A percentile compares a stretch with the other conserved stretches of the same genome.
These are phyloP conservation scores for Hippolais icterina DNA, from an alignment of 2,113 vertebrate genomes.

Conservation along the genomic window DNA sequence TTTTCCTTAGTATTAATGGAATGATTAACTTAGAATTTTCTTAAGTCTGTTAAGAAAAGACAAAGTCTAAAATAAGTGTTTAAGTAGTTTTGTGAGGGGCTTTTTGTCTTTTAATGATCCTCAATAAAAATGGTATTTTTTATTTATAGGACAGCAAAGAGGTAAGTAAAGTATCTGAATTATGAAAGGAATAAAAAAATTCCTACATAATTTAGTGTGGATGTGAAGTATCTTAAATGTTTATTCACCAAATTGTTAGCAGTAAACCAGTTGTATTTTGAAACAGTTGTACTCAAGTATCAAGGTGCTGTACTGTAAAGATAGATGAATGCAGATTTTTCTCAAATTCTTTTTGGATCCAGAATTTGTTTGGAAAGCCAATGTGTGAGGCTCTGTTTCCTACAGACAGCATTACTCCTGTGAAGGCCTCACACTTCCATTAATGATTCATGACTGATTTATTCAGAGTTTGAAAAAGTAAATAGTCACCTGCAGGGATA, in stretches of 20 bases:
- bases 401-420: background rate
- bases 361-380: background rate
- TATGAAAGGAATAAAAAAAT: slow-evolving; percentile 25
- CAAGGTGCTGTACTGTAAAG: background rate
- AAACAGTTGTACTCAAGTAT: background rate
- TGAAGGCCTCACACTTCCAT: background rate
- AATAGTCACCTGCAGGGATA: background rate
- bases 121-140: slow-evolving; percentile 21
- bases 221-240: background rate
- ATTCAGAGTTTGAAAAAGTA: background rate
- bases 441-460: background rate
- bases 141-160: slow-evolving; percentile 71
- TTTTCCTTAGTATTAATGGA: background rate
- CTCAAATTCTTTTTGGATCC: background rate
- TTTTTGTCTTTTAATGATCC: background rate
- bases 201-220: background rate
- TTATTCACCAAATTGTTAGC: background rate
- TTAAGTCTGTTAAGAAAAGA: background rate
- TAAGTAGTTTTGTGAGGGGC: background rate
- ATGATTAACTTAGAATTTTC: background rate
- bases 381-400: background rate
- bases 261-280: background rate
- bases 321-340: background rate
- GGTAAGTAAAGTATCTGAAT: slow-evolving; percentile 54
- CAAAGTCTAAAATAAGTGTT: background rate